Percentiles rank a stretch among this genome's conserved stretches.
These are phyloP conservation scores for Meandrina meandrites DNA, from an alignment of 92 coral and sea anemone species.

Conservation along the genomic window DNA sequence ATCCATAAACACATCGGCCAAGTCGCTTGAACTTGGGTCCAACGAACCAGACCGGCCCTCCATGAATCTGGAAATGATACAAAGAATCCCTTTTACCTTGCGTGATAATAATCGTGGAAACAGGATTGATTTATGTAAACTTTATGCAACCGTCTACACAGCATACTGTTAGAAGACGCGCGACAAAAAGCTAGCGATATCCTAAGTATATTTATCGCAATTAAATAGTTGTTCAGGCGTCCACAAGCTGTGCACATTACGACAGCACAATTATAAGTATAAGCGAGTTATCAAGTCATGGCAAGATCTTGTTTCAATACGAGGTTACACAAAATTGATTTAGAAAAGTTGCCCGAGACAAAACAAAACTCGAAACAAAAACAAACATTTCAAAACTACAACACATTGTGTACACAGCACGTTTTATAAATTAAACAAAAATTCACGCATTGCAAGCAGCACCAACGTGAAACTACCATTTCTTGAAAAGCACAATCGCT, in stretches of 20 bases:
- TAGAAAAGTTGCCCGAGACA: background rate
- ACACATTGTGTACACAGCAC: background rate
- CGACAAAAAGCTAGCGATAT: background rate
- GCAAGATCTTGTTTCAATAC: background rate
- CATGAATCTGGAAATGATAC: conserved; percentile 27
- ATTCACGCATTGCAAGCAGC: background rate
- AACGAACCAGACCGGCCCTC: conserved; percentile 10
- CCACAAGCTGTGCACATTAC: background rate
- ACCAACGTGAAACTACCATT: background rate
- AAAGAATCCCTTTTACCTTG: background rate
- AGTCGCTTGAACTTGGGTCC: conserved; percentile 37
- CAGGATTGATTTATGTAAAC: background rate
- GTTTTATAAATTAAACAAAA: background rate
- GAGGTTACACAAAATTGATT: background rate
- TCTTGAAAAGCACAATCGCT: background rate
- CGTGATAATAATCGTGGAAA: background rate
- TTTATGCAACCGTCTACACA: background rate
- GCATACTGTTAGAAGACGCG: background rate
- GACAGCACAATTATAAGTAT: background rate
- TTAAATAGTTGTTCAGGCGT: background rate
- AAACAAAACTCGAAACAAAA: background rate
- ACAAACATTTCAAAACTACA: background rate
- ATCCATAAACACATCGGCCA: conserved; percentile 61
- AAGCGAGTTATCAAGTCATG: background rate
- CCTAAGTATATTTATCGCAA: background rate